Evolutionary conservation across 1,140 invertebrate genomes (phyloP).

Genomic region (Caenorhabditis remanei): DNA sequence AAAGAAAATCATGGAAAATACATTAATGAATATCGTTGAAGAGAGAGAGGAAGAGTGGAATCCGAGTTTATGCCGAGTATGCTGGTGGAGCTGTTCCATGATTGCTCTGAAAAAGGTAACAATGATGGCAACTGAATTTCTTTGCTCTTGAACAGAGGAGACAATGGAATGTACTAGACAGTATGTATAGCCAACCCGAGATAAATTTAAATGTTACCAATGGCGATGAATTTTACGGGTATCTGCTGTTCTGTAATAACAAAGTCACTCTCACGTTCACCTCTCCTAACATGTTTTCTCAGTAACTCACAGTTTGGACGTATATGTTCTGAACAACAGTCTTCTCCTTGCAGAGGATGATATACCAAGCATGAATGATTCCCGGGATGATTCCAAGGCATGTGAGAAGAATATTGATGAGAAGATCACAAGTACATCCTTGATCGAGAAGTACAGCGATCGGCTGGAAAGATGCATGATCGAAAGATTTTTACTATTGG

Average conservation of each 20-base stretch:
- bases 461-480: constrained; percentile 30
- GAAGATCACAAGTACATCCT: constrained; percentile 53
- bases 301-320: constrained; percentile 21
- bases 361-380: constrained; percentile 58
- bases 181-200: background rate
- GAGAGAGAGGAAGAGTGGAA: too few species aligned
- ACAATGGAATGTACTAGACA: background rate
- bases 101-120: background rate
- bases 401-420: constrained; percentile 56
- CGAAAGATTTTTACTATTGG: background rate
- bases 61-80: background rate
- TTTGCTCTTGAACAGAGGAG: background rate
- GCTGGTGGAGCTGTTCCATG: constrained; percentile 33
- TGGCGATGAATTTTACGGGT: background rate
- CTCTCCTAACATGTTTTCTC: background rate
- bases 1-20: background rate
- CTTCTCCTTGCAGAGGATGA: constrained; percentile 58
- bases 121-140: background rate
- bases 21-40: background rate
- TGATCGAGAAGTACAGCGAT: constrained; percentile 53
- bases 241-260: constrained; percentile 4
- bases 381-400: constrained; percentile 52
- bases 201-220: too few species aligned
- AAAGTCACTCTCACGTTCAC: background rate
- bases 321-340: constrained; percentile 37